Evolutionary conservation across 1,140 invertebrate genomes (phyloP), one percentile per base, ranked within the genome.

Genomic region (Penaeus japonicus): DNA sequence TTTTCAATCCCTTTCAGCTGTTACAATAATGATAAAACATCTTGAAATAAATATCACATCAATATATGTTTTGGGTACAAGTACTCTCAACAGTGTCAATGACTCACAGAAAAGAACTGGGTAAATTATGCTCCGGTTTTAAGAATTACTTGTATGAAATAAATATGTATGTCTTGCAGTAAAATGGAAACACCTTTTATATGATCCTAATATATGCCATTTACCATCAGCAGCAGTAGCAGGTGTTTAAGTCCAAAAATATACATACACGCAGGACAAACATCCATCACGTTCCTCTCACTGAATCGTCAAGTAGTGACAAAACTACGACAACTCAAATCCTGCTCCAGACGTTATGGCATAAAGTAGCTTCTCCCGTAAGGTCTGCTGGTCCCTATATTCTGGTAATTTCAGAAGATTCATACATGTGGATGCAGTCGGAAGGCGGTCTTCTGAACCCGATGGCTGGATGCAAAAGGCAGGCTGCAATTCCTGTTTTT

Each of bases 371-470:
- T 98, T 99, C 85, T 96, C 95, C 89, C 94, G 94, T 89, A 99
- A 93, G 85, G 95, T 94, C 85, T 95, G 94, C 92, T 97, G 95
- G 86, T 96, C 95, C 65, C 94, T 94, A 92, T 98, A 98, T 91
- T 98, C 96, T 0, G 98, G 98, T 87, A 99, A 94, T 93, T 99
- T 99, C 22, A 99, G 93, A 65, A 99, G 94, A 94, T 99, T 99
- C 95, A 99, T 98, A 93, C 98, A 99, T 22, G 98, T 99, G 92
- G 97, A 98, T 10, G 98, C 97, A 54, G 97, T 98, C 0, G 98
- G 98, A 90, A 99, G 94, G 32, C 98, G 95, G 92, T 98, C 96
- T 59, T 96, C 95, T 75, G 91, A 91, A 22, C 97, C 97, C 32
- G 96, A 97, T 90, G 96, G 96, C 92, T 99, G 97, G 91, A 99